Evolutionary conservation across 2,797 vertebrate species (phyloP).

Genomic region (Argya squamiceps): DNA sequence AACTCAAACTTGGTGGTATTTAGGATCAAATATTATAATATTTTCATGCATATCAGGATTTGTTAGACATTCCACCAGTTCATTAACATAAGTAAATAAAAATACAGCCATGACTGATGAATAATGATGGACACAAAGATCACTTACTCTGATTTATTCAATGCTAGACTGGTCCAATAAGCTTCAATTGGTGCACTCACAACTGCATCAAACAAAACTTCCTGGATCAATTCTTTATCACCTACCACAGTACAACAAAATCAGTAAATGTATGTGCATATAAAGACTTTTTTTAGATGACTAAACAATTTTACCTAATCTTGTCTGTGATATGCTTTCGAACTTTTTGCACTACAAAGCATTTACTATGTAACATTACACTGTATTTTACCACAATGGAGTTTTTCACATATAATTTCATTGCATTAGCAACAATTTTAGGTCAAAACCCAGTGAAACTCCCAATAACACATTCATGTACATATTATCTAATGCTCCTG

Average conservation of each 20-base stretch:
- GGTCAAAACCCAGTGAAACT: neutral
- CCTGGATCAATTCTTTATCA: conserved; percentile 93
- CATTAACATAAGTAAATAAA: neutral
- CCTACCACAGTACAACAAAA: conserved; percentile 73
- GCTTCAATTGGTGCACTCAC: conserved; percentile 94
- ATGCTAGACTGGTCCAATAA: conserved; percentile 94
- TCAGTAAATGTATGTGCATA: neutral
- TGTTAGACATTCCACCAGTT: neutral
- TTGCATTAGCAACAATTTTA: neutral
- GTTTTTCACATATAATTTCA: neutral
- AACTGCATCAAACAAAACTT: conserved; percentile 95
- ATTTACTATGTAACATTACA: neutral
- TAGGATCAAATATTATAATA: neutral
- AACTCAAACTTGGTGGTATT: neutral
- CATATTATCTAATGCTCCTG: neutral
- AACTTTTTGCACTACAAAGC: neutral
- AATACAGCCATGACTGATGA: neutral
- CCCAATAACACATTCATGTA: neutral
- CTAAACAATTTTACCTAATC: neutral
- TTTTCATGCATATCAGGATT: neutral
- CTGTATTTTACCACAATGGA: neutral
- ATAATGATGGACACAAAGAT: neutral
- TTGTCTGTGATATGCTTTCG: neutral
- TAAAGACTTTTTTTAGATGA: neutral
- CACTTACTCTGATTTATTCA: conserved; percentile 95